A percentile compares a stretch with the other conserved stretches of the same genome.
phyloP scores from a whole-genome alignment of 2,113 vertebrate genomes.

The Empidonax alnorum region DNA sequence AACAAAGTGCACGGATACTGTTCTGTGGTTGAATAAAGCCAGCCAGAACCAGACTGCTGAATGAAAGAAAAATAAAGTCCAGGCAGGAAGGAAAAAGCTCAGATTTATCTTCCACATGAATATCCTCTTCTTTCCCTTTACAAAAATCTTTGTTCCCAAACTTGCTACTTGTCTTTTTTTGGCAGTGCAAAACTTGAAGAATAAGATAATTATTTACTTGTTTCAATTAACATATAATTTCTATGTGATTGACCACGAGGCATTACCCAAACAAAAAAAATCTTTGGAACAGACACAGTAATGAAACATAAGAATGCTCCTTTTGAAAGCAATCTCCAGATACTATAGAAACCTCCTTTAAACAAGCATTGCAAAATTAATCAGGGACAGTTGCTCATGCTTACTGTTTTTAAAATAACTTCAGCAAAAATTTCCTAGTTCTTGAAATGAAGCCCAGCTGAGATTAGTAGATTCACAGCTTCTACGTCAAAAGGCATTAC shows the following conservation, averaged over 20 bases:
- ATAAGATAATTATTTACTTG: background rate
- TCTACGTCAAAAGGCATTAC: background rate
- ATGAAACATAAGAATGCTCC: background rate
- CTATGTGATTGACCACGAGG: background rate
- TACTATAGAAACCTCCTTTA: background rate
- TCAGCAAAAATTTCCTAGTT: background rate
- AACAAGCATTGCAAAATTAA: background rate
- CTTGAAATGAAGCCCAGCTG: background rate
- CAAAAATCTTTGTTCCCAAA: background rate
- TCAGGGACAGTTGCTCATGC: background rate
- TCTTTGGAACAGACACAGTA: background rate
- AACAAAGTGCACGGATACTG: slow-evolving; percentile 64
- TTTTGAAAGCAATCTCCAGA: background rate
- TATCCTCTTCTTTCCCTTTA: background rate
- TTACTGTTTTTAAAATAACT: background rate
- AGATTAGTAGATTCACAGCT: background rate
- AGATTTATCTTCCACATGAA: slow-evolving; percentile 1
- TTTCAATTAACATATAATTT: background rate
- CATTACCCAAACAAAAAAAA: background rate
- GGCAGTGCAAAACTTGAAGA: background rate
- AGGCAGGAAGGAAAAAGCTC: slow-evolving; percentile 52
- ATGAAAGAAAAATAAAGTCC: slow-evolving; percentile 63
- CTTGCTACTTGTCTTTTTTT: background rate
- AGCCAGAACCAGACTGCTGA: slow-evolving; percentile 57
- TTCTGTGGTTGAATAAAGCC: slow-evolving; percentile 58